A percentile compares a stretch with the other conserved stretches of the same genome.
These are phyloP conservation scores for Anhinga anhinga DNA, from an alignment of 2,113 vertebrate species.

Conservation along the genomic window DNA sequence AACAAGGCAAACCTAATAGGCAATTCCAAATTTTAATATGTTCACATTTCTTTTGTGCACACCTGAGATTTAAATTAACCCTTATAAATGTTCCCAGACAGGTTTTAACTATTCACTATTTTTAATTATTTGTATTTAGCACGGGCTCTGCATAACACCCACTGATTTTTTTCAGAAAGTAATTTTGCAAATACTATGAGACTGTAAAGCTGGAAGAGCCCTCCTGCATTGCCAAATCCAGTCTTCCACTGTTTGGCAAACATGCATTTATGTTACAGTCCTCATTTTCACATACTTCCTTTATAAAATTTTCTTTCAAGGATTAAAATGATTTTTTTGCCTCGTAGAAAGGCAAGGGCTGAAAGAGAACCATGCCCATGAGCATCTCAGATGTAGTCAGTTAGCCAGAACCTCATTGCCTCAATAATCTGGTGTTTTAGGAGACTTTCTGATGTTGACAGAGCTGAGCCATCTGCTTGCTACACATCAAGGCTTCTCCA, in stretches of 20 bases:
- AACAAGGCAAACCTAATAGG: not conserved
- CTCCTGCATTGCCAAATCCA: not conserved
- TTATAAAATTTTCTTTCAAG: not conserved
- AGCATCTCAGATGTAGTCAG: not conserved
- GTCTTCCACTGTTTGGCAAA: not conserved
- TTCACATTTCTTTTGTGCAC: not conserved
- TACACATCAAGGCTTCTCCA: not conserved
- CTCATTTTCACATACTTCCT: not conserved
- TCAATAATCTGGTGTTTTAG: not conserved
- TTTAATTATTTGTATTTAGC: not conserved
- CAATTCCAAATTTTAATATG: not conserved
- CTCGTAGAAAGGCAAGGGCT: not conserved
- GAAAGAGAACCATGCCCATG: not conserved
- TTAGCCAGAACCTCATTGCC: not conserved
- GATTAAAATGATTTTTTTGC: not conserved
- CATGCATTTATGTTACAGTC: not conserved
- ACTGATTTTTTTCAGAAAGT: not conserved
- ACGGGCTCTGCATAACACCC: not conserved
- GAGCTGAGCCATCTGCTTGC: not conserved
- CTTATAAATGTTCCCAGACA: not conserved
- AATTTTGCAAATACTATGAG: not conserved
- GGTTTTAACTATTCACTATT: not conserved
- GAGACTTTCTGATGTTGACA: not conserved
- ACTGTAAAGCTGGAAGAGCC: not conserved
- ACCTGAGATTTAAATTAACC: not conserved